Base-by-base conservation (phyloP, 2,113 vertebrate genomes). In the Chionomys nivalis region DNA sequence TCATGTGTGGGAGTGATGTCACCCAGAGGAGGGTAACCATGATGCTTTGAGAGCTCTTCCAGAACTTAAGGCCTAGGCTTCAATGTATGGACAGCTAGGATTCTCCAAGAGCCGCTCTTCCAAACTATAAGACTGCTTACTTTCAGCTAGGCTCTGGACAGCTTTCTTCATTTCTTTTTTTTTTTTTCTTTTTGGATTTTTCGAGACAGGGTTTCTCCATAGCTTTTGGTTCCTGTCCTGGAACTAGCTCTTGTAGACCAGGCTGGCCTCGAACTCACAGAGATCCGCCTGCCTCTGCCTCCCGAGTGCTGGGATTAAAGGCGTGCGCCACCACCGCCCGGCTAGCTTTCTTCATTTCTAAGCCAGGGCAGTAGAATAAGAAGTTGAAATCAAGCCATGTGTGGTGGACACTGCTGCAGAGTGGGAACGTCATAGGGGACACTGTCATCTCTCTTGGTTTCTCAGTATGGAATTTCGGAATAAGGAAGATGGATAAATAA, bases 31-130 rank as follows among this genome's bases (percentile, higher is more conserved):
- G 89, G 75, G 85, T 55, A 81, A 55, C 49, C 52, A 39, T 66
- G 61, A 88, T 72, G 7, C 13, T n/a, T 78, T 89, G 81, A 73
- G 72, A 66, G 36, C n/a, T 49, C 3, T 26, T 94, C 42, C 63
- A 72, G 89, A 96, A 61, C 58, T 68, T 52, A 91, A 96, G 11
- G 66, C 88, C 65, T 2, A 16, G 49, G 36, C 23, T 93, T 49
- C 96, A 95, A 95, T 1, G 91, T 97, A 19, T 81, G 72, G 72
- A 94, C 86, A 97, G 91, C 21, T 47, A 68, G 70, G 83, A 61
- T 39, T 61, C 63, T 72, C 77, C 65, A 89, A 75, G 90, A 96
- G 9, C 49, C 75, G 47, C 86, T 1, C 28, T 49, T 94, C 77
- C 77, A 97, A 86, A 76, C 23, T 12, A 36, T 70, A 1, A 63